Evolutionary conservation across 2,797 vertebrate genomes (phyloP).

Genomic region (Tinamus major): DNA sequence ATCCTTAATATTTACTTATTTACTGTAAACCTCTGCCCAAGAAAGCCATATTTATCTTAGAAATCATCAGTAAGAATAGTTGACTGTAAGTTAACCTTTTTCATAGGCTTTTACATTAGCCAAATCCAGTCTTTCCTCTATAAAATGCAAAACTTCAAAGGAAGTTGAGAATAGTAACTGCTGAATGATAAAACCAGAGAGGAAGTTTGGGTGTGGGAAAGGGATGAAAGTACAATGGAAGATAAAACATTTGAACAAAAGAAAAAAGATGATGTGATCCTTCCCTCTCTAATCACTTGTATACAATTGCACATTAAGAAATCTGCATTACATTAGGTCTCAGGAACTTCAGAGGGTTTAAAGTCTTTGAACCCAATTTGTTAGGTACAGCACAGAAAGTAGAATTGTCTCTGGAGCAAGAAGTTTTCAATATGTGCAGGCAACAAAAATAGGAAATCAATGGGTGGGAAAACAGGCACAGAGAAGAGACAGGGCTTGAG

Average conservation of each 20-base stretch:
- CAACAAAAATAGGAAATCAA: background rate
- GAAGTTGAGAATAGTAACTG: background rate
- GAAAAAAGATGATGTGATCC: background rate
- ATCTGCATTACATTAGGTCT: background rate
- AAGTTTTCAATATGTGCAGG: background rate
- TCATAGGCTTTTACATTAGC: background rate
- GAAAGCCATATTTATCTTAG: background rate
- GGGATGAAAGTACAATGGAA: background rate
- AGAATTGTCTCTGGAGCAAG: background rate
- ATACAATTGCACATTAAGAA: background rate
- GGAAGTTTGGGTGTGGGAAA: background rate
- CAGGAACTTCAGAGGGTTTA: background rate
- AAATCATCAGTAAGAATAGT: background rate
- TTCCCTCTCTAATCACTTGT: background rate
- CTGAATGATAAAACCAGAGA: background rate
- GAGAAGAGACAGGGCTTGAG: background rate
- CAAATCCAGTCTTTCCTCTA: background rate
- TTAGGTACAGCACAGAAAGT: background rate
- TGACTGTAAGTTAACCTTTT: background rate
- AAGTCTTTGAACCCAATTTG: background rate
- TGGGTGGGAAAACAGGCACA: background rate
- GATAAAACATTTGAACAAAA: background rate
- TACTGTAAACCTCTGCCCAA: background rate
- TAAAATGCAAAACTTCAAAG: background rate
- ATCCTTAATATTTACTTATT: background rate